Base-by-base conservation (phyloP, 2,888 invertebrate species). In the Macaria liturata region DNA sequence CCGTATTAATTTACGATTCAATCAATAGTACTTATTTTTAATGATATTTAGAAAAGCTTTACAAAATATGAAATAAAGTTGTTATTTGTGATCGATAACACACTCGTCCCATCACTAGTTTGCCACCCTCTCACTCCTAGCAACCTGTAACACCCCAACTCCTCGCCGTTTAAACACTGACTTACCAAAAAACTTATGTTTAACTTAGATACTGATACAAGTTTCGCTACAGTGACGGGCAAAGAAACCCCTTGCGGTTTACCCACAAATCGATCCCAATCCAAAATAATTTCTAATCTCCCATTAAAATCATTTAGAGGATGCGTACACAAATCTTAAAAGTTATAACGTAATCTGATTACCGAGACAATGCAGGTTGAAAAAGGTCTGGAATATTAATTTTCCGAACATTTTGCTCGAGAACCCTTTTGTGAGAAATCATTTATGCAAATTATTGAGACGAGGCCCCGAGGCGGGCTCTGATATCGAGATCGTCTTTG, bases 171-270 rank as follows among this genome's bases (percentile, higher is more conserved):
- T 88, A 88, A 90, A 88, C 84, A 90, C 86, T 87, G 89, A 88
- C 89, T 91, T 90, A 89, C 89, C 90, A 91, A 90, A 90, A 91
- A 91, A 90, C 90, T 90, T 91, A 90, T 84, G 89, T 86, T 89
- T 85, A 85, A 86, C 78, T 88, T 86, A 78, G 78, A 83, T 81
- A 76, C 82, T 75, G 82, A 81, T 83, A 85, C 81, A 88, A 88
- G 83, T 86, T 87, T 78, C 65, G 65, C 80, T 74, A 79, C 78
- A 77, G 69, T 76, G 74, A 77, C 68, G 70, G 61, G 51, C 67
- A 64, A 49, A 54, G 49, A 64, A 67, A 65, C 4, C 61, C 60
- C 45, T 66, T 65, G 68, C 67, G 66, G 70, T 71, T 66, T 60
- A 61, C 58, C 61, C 57, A 46, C 57, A 64, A 63, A 64, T 68